These are phyloP conservation scores for Dysdera silvatica DNA, from an alignment of 1,140 invertebrate genomes.

Conservation along the genomic window DNA sequence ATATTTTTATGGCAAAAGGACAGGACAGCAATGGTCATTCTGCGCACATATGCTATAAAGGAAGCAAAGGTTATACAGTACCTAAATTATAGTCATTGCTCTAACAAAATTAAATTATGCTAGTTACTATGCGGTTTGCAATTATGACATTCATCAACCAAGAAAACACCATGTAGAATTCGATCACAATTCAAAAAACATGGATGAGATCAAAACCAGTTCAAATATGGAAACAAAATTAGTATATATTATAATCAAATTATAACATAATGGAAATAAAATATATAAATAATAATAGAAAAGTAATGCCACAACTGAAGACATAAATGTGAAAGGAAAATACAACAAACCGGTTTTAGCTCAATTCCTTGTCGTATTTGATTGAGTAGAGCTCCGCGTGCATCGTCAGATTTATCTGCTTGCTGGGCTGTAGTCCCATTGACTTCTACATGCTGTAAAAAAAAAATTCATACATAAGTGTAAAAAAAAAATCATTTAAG, in stretches of 20 bases:
- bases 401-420: slow-evolving; percentile 39
- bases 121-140: too few species aligned
- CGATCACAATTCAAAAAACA: too few species aligned
- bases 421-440: slow-evolving; percentile 1
- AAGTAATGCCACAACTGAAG: neutral
- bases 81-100: too few species aligned
- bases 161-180: too few species aligned
- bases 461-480: neutral
- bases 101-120: too few species aligned
- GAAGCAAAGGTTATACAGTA: too few species aligned
- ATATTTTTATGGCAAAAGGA: too few species aligned
- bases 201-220: too few species aligned
- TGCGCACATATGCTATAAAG: too few species aligned
- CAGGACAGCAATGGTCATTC: too few species aligned
- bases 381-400: slow-evolving; percentile 62
- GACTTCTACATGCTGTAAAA: slow-evolving; percentile 19
- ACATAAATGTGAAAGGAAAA: neutral
- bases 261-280: neutral
- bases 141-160: too few species aligned
- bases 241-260: neutral
- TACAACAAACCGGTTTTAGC: slow-evolving; percentile 53
- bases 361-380: slow-evolving; percentile 70
- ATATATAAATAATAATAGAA: slow-evolving; percentile 3
- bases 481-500: too few species aligned
- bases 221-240: neutral